These are phyloP conservation scores for Lathronympha strigana DNA, from an alignment of 2,888 invertebrate species.

Conservation along the genomic window DNA sequence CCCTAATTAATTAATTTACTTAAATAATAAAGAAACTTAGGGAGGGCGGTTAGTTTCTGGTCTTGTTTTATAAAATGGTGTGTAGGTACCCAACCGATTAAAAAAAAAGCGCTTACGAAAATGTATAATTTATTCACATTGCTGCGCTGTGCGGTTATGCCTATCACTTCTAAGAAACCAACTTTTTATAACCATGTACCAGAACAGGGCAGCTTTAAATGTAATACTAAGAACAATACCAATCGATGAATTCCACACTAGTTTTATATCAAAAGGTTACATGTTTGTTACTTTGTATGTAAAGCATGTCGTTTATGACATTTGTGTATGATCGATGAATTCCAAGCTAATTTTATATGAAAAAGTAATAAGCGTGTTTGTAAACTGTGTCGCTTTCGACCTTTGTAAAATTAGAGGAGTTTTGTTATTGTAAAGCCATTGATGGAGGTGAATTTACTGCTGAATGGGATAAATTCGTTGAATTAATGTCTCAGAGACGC, in stretches of 20 bases:
- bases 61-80: no score
- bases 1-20: no score
- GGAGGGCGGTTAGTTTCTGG: no score
- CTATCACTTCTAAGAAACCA: constrained; percentile 13
- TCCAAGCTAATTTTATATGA: neutral
- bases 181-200: constrained; percentile 15
- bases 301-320: neutral
- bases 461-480: constrained; percentile 3
- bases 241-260: neutral
- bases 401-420: neutral
- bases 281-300: no score
- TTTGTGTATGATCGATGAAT: no score
- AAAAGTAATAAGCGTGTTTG: neutral
- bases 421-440: constrained; percentile 15
- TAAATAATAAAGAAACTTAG: no score
- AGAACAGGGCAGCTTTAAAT: constrained; percentile 10
- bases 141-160: neutral
- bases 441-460: neutral
- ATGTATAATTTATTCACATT: neutral
- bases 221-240: constrained; percentile 18
- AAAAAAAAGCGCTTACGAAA: neutral
- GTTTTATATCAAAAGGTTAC: neutral
- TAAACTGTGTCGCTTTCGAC: neutral
- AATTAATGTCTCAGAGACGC: neutral
- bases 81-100: no score